Percentiles rank a stretch among this genome's conserved stretches.
These are phyloP conservation scores for Sapajus apella DNA, from an alignment of 2,113 vertebrate species.

Conservation along the genomic window DNA sequence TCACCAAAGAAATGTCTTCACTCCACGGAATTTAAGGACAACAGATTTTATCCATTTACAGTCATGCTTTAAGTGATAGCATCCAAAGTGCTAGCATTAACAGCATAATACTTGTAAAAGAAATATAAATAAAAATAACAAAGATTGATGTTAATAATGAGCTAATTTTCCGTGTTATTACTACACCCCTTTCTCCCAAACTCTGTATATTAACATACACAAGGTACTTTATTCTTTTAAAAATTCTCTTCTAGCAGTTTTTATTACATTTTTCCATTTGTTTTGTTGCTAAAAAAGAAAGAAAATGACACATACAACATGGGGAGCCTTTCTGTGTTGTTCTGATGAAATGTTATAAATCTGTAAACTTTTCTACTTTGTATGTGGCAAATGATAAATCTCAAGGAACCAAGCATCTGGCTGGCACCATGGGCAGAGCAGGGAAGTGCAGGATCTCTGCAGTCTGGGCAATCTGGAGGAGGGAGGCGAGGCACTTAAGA, in stretches of 20 bases:
- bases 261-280: background rate
- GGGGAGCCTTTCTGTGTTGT: background rate
- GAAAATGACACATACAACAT: background rate
- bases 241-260: background rate
- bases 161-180: background rate
- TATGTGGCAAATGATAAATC: slow-evolving; percentile 42
- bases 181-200: background rate
- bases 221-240: background rate
- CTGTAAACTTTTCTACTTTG: slow-evolving; percentile 18
- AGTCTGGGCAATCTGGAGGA: background rate
- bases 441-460: background rate
- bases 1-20: background rate
- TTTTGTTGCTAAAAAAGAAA: background rate
- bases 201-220: background rate
- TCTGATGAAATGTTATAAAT: slow-evolving; percentile 33
- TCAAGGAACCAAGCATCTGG: slow-evolving; percentile 31
- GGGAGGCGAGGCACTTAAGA: background rate
- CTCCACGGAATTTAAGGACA: background rate
- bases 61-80: background rate
- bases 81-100: background rate
- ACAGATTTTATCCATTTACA: background rate
- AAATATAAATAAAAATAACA: background rate
- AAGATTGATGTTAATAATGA: background rate
- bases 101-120: background rate
- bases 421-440: background rate